Evolutionary conservation across 1,140 invertebrate genomes (phyloP).

Genomic region (Himalopsyche phryganea): DNA sequence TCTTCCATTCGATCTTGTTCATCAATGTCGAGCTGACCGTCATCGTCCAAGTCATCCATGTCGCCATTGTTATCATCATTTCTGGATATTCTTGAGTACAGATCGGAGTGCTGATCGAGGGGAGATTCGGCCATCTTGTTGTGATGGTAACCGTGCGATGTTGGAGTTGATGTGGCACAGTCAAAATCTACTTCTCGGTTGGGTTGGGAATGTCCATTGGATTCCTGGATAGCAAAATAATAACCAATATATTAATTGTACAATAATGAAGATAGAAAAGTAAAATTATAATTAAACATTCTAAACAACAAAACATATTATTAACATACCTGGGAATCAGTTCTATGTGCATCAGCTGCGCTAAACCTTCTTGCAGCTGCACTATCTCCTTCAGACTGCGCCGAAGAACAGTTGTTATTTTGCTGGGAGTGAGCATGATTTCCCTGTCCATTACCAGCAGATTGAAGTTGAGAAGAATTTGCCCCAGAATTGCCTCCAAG

Average conservation of each 20-base stretch:
- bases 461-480: slow-evolving; percentile 25
- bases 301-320: background rate
- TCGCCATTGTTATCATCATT: background rate
- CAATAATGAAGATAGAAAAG: background rate
- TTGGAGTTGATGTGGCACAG: slow-evolving; percentile 47
- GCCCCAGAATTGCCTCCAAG: slow-evolving; percentile 53
- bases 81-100: background rate
- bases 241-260: too few species aligned
- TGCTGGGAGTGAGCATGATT: slow-evolving; percentile 33
- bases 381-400: slow-evolving; percentile 37
- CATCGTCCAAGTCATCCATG: background rate
- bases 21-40: background rate
- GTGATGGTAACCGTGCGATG: slow-evolving; percentile 10
- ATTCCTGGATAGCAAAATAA: slow-evolving; percentile 36
- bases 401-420: slow-evolving; percentile 24
- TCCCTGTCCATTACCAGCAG: slow-evolving; percentile 40
- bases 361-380: slow-evolving; percentile 48
- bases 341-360: slow-evolving; percentile 40
- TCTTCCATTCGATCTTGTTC: background rate
- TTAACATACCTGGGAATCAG: background rate
- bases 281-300: background rate
- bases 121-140: too few species aligned
- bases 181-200: slow-evolving; percentile 48
- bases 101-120: too few species aligned
- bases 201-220: slow-evolving; percentile 48